Base-by-base conservation (phyloP, 92 coral and sea anemone species). In the Bergia sp. region DNA sequence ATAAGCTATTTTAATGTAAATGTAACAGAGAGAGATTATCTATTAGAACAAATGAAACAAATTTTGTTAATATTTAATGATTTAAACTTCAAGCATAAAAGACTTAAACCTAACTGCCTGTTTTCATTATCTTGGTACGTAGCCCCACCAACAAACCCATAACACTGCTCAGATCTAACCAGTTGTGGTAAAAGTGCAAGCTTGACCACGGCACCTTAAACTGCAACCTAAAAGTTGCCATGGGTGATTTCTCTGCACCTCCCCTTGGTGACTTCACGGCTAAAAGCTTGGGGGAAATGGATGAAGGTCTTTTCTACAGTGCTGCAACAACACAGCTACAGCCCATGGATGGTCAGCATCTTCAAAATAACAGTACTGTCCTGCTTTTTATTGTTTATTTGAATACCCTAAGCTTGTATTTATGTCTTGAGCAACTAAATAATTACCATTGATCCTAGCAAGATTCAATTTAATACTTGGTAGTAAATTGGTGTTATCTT, bases 271-370 rank as follows among this genome's bases (percentile, higher is more conserved):
- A 95, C 85, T 95, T 88, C 89, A 72, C 92, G 36, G 72, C 89
- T 90, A 95, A 95, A 86, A 83, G 89, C 40, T 78, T 95, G 80
- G 90, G 89, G 76, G 98, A 95, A 72, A 80, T 95, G 93, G 98
- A 95, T 57, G 98, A 95, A 37, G 98, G 98, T 11, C 95, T 95
- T 90, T 95, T 95, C 92, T 95, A 92, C 80, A 92, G 98, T 79
- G 89, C 98, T 37, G 96, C 96, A 1, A 93, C 98, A 42, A 50
- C 94, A 11, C 98, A 95, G 80, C 95, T 86, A 75, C 98, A 91
- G 50, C 94, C 93, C 1, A 77, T 80, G 87, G 96, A 95, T 88
- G 92, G 88, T 21, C 98, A 93, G 36, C 98, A 90, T 16, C 96
- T 95, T 74, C 92, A 88, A 64, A 94, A 93, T 64, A 94, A 95